phyloP scores from a whole-genome alignment of 1,140 invertebrate genomes.

The Trypoxylus dichotomus region DNA sequence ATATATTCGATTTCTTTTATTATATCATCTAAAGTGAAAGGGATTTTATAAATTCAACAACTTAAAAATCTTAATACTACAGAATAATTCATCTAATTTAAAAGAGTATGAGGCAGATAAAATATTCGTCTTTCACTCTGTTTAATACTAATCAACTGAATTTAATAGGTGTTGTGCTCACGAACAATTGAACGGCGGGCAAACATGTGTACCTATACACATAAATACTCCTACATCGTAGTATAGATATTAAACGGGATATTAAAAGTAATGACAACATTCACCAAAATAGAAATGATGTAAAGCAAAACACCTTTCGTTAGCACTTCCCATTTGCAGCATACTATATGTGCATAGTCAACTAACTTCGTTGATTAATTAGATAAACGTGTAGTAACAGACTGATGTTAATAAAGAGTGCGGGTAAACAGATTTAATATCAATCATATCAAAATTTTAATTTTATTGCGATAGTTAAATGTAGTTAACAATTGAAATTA shows the following conservation, averaged over 20 bases:
- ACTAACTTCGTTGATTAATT: conserved; percentile 4
- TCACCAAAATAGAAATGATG: conserved; percentile 38
- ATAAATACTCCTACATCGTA: not conserved
- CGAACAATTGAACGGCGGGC: not conserved
- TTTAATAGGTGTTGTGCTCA: not conserved
- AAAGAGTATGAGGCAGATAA: too few species aligned
- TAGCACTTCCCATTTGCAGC: conserved; percentile 28
- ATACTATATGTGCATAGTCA: not conserved
- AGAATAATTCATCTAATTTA: too few species aligned
- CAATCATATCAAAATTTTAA: too few species aligned
- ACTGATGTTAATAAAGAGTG: too few species aligned
- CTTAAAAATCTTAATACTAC: too few species aligned
- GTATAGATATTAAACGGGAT: not conserved
- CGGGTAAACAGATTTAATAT: too few species aligned
- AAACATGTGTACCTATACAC: not conserved
- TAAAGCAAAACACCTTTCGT: conserved; percentile 32
- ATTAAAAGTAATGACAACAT: conserved; percentile 34
- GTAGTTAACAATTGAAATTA: too few species aligned
- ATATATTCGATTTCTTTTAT: too few species aligned
- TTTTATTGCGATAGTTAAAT: too few species aligned
- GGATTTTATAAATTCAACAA: too few species aligned
- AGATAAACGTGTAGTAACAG: not conserved
- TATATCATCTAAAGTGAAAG: too few species aligned
- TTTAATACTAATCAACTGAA: not conserved
- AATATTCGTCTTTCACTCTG: not conserved